phyloP scores from a whole-genome alignment of 2,797 vertebrate genomes.

The Acrossocheilus fasciatus region DNA sequence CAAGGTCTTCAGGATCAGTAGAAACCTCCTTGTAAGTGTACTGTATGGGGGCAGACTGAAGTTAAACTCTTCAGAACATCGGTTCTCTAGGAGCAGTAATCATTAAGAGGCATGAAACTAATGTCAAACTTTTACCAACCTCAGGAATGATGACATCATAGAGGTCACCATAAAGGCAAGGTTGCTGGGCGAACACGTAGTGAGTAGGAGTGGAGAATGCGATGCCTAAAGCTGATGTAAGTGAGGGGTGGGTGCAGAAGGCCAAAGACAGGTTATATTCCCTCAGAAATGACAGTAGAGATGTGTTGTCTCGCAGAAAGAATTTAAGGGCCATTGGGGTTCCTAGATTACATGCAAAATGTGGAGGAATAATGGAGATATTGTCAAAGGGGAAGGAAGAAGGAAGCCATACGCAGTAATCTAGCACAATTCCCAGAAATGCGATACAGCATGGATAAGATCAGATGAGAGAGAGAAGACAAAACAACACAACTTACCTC shows the following conservation, averaged over 20 bases:
- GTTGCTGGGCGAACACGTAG: slow-evolving; percentile 90
- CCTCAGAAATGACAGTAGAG: slow-evolving; percentile 86
- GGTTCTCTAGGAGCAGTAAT: background rate
- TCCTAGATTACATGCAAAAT: slow-evolving; percentile 70
- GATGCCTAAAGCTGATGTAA: slow-evolving; percentile 87
- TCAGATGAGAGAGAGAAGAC: background rate
- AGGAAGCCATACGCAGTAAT: background rate
- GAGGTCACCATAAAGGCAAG: slow-evolving; percentile 87
- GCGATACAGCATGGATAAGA: background rate
- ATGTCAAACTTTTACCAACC: slow-evolving; percentile 66
- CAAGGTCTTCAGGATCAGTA: too few species aligned
- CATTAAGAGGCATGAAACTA: background rate
- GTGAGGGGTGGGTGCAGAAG: slow-evolving; percentile 85
- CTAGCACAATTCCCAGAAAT: background rate
- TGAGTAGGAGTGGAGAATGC: slow-evolving; percentile 86
- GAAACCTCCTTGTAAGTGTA: background rate
- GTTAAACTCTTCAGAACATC: background rate
- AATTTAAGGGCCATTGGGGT: slow-evolving; percentile 92
- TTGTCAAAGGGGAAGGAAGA: background rate
- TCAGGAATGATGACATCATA: slow-evolving; percentile 90
- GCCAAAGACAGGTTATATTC: slow-evolving; percentile 91
- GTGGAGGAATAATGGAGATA: background rate
- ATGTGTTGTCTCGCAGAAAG: slow-evolving; percentile 85
- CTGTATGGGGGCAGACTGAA: background rate
- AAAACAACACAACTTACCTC: slow-evolving; percentile 72